Evolutionary conservation across 1,140 invertebrate genomes (phyloP).

Genomic region (Dreissena rostriformis): DNA sequence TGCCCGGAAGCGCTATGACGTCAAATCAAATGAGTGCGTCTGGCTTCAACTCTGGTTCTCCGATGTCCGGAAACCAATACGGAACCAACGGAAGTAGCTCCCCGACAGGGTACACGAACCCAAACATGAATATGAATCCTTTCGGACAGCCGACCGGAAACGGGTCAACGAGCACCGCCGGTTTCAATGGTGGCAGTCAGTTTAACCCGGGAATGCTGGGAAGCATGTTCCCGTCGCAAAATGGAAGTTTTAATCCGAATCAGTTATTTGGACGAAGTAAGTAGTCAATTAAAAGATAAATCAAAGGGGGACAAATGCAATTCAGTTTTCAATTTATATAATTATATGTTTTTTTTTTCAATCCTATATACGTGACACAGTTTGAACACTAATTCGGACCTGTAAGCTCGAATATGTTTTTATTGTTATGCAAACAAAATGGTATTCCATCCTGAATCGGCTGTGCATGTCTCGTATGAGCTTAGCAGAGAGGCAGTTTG

Average conservation of each 20-base stretch:
- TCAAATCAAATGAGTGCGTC: constrained; percentile 23
- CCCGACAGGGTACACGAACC: background rate
- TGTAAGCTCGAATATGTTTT: too few species aligned
- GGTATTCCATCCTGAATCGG: too few species aligned
- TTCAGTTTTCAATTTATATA: too few species aligned
- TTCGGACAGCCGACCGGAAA: background rate
- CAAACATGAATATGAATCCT: background rate
- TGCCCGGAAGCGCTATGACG: constrained; percentile 1
- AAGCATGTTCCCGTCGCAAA: background rate
- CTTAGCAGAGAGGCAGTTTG: too few species aligned
- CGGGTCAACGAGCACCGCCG: background rate
- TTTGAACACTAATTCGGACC: too few species aligned
- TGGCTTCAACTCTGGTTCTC: constrained; percentile 15
- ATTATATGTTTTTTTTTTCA: too few species aligned
- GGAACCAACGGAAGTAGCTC: background rate
- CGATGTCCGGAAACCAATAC: background rate
- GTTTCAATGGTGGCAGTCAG: constrained; percentile 1
- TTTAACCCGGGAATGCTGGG: constrained; percentile 12
- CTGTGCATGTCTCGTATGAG: too few species aligned
- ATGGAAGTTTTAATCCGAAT: constrained; percentile 2
- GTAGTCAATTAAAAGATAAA: background rate
- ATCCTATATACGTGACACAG: too few species aligned
- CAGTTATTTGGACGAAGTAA: constrained; percentile 9
- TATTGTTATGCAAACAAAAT: too few species aligned
- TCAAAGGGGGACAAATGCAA: too few species aligned